A percentile compares a stretch with the other conserved stretches of the same genome.
phyloP scores from a whole-genome alignment of 1,140 invertebrate species.

The Elymnias hypermnestra region DNA sequence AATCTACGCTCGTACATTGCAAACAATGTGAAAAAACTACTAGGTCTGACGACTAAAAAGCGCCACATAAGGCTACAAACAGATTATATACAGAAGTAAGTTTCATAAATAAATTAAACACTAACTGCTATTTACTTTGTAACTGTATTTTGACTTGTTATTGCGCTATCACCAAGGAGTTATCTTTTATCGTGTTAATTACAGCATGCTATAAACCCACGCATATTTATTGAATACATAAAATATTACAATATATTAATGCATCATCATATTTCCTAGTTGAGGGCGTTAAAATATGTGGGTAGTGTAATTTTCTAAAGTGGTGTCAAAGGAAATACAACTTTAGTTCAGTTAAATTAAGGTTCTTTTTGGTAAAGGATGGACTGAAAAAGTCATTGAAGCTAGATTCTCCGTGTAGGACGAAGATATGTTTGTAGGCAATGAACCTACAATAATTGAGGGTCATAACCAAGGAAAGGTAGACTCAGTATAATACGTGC shows the following conservation, averaged over 20 bases:
- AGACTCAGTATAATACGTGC: slow-evolving; percentile 1
- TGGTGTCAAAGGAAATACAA: background rate
- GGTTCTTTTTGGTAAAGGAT: background rate
- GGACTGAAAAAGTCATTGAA: slow-evolving; percentile 4
- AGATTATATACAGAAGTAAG: too few species aligned
- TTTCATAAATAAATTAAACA: too few species aligned
- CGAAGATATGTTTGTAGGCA: slow-evolving; percentile 5
- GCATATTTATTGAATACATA: slow-evolving; percentile 10
- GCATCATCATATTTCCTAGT: slow-evolving; percentile 12
- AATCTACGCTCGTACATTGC: too few species aligned
- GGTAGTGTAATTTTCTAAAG: slow-evolving; percentile 3
- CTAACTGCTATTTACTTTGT: too few species aligned
- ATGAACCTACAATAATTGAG: slow-evolving; percentile 12
- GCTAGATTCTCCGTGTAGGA: slow-evolving; percentile 5
- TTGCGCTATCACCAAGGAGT: background rate
- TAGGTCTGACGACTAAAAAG: too few species aligned
- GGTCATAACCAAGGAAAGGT: slow-evolving; percentile 11
- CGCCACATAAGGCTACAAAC: too few species aligned
- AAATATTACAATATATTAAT: slow-evolving; percentile 19
- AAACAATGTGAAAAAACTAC: too few species aligned
- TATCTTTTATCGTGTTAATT: slow-evolving; percentile 11
- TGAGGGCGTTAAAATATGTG: slow-evolving; percentile 15
- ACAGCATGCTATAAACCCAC: slow-evolving; percentile 10
- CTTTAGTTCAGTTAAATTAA: background rate
- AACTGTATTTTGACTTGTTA: too few species aligned